These are phyloP conservation scores for Mesopsocus fuscifrons DNA, from an alignment of 2,888 invertebrate genomes.

Conservation along the genomic window DNA sequence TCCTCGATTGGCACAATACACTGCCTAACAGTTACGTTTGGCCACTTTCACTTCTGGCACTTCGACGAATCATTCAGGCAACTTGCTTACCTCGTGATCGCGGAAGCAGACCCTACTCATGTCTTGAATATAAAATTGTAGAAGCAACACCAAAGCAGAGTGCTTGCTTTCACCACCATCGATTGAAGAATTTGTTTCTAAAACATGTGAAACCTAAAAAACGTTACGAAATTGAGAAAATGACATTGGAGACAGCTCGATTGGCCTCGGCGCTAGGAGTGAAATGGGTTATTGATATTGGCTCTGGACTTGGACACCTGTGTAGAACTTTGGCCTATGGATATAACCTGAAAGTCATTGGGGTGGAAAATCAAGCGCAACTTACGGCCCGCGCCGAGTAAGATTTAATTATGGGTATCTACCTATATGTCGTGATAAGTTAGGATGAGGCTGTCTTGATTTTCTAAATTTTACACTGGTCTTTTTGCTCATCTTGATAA, in stretches of 20 bases:
- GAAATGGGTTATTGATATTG: constrained; percentile 26
- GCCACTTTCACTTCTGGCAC: constrained; percentile 22
- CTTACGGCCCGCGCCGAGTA: constrained; percentile 21
- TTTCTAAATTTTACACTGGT: too few relatives aligned
- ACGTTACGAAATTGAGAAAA: constrained; percentile 26
- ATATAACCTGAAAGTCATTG: constrained; percentile 25
- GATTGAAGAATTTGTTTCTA: constrained; percentile 21
- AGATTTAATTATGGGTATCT: too few relatives aligned
- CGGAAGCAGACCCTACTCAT: too few relatives aligned
- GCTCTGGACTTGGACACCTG: constrained; percentile 29
- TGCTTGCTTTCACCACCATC: not conserved
- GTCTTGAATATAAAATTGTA: not conserved
- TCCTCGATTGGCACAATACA: too few relatives aligned
- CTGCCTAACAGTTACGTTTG: too few relatives aligned
- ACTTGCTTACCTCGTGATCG: constrained; percentile 18
- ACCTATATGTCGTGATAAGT: too few relatives aligned
- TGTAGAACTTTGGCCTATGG: constrained; percentile 25
- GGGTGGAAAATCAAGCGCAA: constrained; percentile 25
- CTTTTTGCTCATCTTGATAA: too few relatives aligned
- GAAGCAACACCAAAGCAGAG: constrained; percentile 12
- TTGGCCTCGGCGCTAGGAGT: constrained; percentile 19
- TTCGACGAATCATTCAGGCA: constrained; percentile 17
- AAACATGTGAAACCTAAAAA: constrained; percentile 30
- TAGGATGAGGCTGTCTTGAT: too few relatives aligned
- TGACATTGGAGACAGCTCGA: constrained; percentile 20